A percentile compares a stretch with the other conserved stretches of the same genome.
Conservation (phyloP, 2,797 vertebrate genomes). For the Lerista edwardsae region DNA sequence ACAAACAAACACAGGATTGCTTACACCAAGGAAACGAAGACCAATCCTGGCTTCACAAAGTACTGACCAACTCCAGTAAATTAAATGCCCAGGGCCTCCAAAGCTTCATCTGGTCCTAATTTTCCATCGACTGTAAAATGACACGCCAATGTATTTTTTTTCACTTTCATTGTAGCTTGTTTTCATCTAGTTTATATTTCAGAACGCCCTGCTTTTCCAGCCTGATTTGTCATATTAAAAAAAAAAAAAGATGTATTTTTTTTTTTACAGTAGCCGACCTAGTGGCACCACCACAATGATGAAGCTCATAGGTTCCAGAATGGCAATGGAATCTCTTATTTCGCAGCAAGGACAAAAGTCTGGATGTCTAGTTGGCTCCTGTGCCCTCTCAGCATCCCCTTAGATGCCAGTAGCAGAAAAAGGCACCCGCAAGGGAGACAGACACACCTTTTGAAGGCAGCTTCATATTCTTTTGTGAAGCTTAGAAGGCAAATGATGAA, state of each 20-base stretch:
- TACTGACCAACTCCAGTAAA: slow-evolving; percentile 68
- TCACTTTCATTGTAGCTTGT: slow-evolving; percentile 72
- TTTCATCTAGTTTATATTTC: slow-evolving; percentile 71
- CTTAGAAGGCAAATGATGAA: slow-evolving; percentile 1
- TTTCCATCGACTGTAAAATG: slow-evolving; percentile 72
- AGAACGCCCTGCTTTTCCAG: slow-evolving; percentile 66
- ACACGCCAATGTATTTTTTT: slow-evolving; percentile 56
- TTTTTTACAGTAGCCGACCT: not conserved
- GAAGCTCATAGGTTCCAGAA: slow-evolving; percentile 24
- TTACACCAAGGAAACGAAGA: slow-evolving; percentile 49
- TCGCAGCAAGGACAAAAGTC: slow-evolving; percentile 26
- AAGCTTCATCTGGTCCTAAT: slow-evolving; percentile 77
- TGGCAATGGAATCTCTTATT: slow-evolving; percentile 30
- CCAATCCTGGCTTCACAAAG: slow-evolving; percentile 61
- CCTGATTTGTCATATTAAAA: slow-evolving; percentile 60
- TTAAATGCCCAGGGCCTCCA: slow-evolving; percentile 68
- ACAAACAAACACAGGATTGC: slow-evolving; percentile 61
- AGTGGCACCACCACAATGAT: slow-evolving; percentile 39
- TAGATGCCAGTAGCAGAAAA: not conserved
- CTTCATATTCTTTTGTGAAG: not conserved
- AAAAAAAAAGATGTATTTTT: slow-evolving; percentile 1
- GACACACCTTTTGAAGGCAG: slow-evolving; percentile 6
- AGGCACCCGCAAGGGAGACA: not conserved
- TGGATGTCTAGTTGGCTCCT: not conserved
- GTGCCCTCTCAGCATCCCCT: not conserved